Evolutionary conservation across 2,888 invertebrate species (phyloP).

Genomic region (Mythimna vitellina): DNA sequence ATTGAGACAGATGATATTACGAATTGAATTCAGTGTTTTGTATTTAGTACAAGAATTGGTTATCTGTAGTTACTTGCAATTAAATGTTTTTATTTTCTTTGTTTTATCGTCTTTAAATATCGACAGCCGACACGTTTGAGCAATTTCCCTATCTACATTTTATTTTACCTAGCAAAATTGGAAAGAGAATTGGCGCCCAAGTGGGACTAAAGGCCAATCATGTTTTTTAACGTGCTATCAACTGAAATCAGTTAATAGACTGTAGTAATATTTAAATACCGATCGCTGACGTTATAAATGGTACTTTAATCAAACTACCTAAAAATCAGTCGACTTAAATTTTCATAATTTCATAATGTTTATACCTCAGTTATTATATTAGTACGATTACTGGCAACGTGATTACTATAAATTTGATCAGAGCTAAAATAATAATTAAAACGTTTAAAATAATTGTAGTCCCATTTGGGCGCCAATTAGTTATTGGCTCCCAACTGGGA

Average conservation of each 20-base stretch:
- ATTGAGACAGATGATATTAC: too few species aligned
- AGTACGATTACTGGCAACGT: background rate
- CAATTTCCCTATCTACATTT: background rate
- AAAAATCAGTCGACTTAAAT: too few species aligned
- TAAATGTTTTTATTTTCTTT: too few species aligned
- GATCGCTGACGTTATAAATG: too few species aligned
- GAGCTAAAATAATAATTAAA: background rate
- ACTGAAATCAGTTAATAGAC: background rate
- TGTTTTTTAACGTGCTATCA: background rate
- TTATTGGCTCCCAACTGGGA: slow-evolving; percentile 22
- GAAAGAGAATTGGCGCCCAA: background rate
- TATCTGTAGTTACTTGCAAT: too few species aligned
- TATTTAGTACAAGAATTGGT: too few species aligned
- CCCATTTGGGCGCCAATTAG: slow-evolving; percentile 33
- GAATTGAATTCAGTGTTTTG: too few species aligned
- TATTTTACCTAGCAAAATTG: background rate
- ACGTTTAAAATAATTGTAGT: background rate
- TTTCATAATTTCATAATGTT: too few species aligned
- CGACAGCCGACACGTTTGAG: too few species aligned
- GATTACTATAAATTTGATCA: background rate
- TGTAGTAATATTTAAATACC: background rate
- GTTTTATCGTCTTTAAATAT: too few species aligned
- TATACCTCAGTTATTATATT: background rate
- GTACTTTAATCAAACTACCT: too few species aligned
- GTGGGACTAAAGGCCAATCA: background rate